phyloP scores from a whole-genome alignment of 2,888 invertebrate species.

The Copidosoma aretas region DNA sequence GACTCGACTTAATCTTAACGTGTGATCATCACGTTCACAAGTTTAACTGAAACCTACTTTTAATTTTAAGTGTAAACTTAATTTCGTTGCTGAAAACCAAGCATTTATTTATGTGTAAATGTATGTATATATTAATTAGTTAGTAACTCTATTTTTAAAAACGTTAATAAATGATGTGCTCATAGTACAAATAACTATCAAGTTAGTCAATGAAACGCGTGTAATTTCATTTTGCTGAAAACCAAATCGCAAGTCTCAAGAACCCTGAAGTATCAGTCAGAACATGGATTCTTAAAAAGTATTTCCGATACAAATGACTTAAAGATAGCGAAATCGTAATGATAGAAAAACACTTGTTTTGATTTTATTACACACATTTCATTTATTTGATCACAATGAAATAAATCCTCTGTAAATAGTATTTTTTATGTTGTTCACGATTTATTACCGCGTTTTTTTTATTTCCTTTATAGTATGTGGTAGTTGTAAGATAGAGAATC shows the following conservation, averaged over 20 bases:
- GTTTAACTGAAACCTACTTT: not conserved
- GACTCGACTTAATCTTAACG: conserved; percentile 16
- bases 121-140: conserved; percentile 51
- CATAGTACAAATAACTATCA: conserved; percentile 38
- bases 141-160: conserved; percentile 39
- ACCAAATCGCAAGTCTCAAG: conserved; percentile 31
- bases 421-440: conserved; percentile 49
- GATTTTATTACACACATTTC: conserved; percentile 42
- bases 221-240: conserved; percentile 29
- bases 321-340: conserved; percentile 39
- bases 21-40: conserved; percentile 17
- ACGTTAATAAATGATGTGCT: conserved; percentile 29
- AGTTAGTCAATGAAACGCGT: conserved; percentile 23
- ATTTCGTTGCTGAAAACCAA: conserved; percentile 40
- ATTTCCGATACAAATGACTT: conserved; percentile 26
- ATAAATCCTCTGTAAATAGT: conserved; percentile 61
- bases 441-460: conserved; percentile 35
- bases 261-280: conserved; percentile 26
- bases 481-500: conserved; percentile 15
- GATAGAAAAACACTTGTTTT: conserved; percentile 42
- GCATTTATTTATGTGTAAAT: conserved; percentile 52
- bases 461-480: conserved; percentile 20
- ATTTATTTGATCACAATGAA: conserved; percentile 40
- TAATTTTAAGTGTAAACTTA: conserved; percentile 31
- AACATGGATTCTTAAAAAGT: conserved; percentile 56